Percentiles rank a stretch among this genome's conserved stretches.
Evolutionary conservation across 2,797 vertebrate species (phyloP).

Genomic region (Graptemys geographica): DNA sequence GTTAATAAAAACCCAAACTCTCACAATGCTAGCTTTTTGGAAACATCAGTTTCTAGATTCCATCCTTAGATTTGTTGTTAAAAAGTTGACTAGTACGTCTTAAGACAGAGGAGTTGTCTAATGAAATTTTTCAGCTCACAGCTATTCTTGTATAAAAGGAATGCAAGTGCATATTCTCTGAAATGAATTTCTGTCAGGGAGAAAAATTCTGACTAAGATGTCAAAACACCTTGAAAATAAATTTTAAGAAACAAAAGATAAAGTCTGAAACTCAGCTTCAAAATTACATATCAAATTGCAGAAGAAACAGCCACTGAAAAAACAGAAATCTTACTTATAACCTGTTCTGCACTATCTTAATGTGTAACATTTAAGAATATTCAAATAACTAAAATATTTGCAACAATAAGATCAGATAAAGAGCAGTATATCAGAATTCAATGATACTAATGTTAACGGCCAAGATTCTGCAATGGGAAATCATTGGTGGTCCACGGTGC

Average conservation of each 20-base stretch:
- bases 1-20: neutral
- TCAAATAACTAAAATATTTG: rapidly evolving
- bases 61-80: neutral
- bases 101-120: neutral
- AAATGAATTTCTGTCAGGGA: neutral
- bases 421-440: neutral
- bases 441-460: neutral
- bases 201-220: neutral
- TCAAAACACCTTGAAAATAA: neutral
- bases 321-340: neutral
- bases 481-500: neutral
- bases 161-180: neutral
- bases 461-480: neutral
- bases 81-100: neutral
- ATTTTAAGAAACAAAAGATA: neutral
- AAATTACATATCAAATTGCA: neutral
- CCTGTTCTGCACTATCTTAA: neutral
- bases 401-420: neutral
- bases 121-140: neutral
- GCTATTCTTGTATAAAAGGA: neutral
- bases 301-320: neutral
- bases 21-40: neutral
- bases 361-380: neutral
- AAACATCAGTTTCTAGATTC: neutral
- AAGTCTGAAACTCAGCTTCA: neutral